These are phyloP conservation scores for Champsocephalus esox DNA, from an alignment of 2,797 vertebrate genomes.

Conservation along the genomic window DNA sequence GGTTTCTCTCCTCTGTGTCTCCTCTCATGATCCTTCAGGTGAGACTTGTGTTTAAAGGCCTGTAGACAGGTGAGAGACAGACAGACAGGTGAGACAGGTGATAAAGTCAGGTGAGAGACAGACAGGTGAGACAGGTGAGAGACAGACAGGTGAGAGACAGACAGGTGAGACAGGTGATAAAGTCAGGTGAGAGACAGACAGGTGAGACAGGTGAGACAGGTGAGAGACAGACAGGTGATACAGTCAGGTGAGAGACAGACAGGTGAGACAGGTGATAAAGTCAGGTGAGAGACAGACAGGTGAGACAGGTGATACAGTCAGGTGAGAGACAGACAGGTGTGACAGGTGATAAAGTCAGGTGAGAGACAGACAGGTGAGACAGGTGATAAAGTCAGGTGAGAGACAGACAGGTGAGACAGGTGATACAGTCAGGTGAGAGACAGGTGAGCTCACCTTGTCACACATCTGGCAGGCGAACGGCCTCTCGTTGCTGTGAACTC, in stretches of 20 bases:
- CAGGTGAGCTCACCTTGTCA: slow-evolving; percentile 83
- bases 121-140: not conserved
- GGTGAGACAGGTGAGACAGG: too few species aligned
- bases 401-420: not conserved
- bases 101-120: not conserved
- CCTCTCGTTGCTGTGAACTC: slow-evolving; percentile 95
- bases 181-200: not conserved
- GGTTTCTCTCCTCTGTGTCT: slow-evolving; percentile 94
- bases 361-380: not conserved
- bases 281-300: too few species aligned
- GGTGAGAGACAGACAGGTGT: slow-evolving; percentile 6
- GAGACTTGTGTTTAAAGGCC: slow-evolving; percentile 97
- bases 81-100: not conserved
- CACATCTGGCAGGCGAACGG: slow-evolving; percentile 96
- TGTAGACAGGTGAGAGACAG: slow-evolving; percentile 34
- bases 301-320: too few species aligned
- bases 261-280: too few species aligned
- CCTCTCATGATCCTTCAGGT: slow-evolving; percentile 95
- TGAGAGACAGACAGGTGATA: not conserved
- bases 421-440: not conserved
- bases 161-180: not conserved
- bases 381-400: too few species aligned
- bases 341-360: too few species aligned
- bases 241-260: not conserved
- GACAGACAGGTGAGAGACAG: not conserved